These are phyloP conservation scores for Rhea pennata DNA, from an alignment of 2,113 vertebrate species.

Conservation along the genomic window DNA sequence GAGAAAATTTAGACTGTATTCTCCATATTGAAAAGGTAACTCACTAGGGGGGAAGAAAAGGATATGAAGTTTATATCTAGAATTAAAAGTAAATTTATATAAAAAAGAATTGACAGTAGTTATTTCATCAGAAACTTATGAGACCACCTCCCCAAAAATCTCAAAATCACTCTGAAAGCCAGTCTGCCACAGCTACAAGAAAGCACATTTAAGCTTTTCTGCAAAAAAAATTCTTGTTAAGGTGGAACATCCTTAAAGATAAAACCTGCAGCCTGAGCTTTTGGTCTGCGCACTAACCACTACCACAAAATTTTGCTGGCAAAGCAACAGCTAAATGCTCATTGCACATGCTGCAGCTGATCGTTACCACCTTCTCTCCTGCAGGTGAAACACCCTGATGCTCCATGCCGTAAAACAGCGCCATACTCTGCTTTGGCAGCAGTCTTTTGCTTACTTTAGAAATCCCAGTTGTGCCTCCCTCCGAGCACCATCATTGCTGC, in stretches of 20 bases:
- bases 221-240: not conserved
- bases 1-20: not conserved
- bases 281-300: not conserved
- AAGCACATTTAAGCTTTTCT: not conserved
- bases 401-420: not conserved
- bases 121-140: not conserved
- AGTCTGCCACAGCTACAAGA: not conserved
- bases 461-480: not conserved
- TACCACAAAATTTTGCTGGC: not conserved
- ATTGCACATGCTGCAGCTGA: not conserved
- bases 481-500: not conserved
- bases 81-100: not conserved
- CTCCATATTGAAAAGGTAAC: not conserved
- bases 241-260: not conserved
- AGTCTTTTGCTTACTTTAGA: not conserved
- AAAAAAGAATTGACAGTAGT: not conserved
- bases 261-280: not conserved
- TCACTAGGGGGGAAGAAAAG: not conserved
- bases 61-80: not conserved
- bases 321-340: not conserved
- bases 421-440: not conserved
- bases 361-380: accelerated
- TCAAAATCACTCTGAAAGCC: not conserved
- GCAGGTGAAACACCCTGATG: not conserved
- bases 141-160: not conserved